phyloP scores from a whole-genome alignment of 2,113 vertebrate genomes.

The Australoheros scitulus region DNA sequence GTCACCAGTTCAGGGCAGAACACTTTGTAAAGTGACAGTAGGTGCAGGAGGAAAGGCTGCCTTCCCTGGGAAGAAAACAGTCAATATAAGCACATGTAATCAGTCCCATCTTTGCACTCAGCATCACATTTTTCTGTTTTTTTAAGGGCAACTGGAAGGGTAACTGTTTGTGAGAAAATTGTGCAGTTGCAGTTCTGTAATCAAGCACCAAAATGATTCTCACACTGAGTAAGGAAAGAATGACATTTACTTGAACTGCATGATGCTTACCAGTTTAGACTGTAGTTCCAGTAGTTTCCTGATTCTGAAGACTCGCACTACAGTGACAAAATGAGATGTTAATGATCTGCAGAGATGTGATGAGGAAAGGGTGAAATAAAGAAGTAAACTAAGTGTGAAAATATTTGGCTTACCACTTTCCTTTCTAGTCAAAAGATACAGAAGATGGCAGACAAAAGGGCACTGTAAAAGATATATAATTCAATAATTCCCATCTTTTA shows the following conservation, averaged over 20 bases:
- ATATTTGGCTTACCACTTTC: slow-evolving; percentile 86
- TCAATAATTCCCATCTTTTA: background rate
- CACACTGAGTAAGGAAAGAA: background rate
- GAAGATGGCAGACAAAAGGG: slow-evolving; percentile 87
- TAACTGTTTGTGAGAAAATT: background rate
- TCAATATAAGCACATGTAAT: background rate
- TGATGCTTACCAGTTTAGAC: slow-evolving; percentile 84
- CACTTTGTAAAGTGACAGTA: slow-evolving; percentile 90
- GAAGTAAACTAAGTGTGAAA: background rate
- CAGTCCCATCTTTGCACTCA: background rate
- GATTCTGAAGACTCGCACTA: slow-evolving; percentile 90
- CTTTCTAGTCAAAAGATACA: slow-evolving; percentile 91
- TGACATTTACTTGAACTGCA: background rate
- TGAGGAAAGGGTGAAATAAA: background rate
- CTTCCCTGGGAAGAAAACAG: slow-evolving; percentile 79
- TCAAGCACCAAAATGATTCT: background rate
- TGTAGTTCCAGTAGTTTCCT: slow-evolving; percentile 90
- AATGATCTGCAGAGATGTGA: background rate
- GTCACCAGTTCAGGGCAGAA: slow-evolving; percentile 87
- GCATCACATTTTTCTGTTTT: background rate
- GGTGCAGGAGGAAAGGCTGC: slow-evolving; percentile 85
- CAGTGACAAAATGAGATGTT: slow-evolving; percentile 2
- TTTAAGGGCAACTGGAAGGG: background rate
- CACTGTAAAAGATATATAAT: slow-evolving; percentile 80
- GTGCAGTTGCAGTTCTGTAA: background rate